Base-by-base conservation (phyloP, 2,888 invertebrate species). In the Drosophila borborema region DNA sequence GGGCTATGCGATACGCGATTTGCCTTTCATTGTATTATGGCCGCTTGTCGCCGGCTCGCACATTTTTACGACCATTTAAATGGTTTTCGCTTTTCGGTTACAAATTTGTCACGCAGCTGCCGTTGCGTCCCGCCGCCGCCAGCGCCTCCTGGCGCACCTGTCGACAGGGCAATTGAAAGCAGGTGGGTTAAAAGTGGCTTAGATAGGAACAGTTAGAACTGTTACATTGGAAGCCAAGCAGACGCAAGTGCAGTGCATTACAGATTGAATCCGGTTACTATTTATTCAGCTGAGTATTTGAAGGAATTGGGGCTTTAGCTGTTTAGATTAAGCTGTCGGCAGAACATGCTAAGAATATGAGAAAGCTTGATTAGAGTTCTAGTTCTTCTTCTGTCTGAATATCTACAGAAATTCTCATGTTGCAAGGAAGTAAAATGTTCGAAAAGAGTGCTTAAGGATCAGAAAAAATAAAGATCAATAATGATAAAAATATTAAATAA, bases 1-100 rank as follows among this genome's bases (percentile, higher is more conserved):
- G 7, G n/a, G 46, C 70, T 58, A 60, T 71, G 69, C 78, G 75
- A 68, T 60, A 60, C 81, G 69, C 78, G 75, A 68, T 68, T 74
- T 70, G 75, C 79, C 76, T 80, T 76, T 77, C 89, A 88, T 79
- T 66, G 67, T 77, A 76, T 85, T 87, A 77, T 71, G 75, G 80
- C 79, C 81, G 78, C 82, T 75, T 85, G 90, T 86, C 89, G 71
- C 64, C 74, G 69, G 6, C 28, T 28, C 77, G 72, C 77, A 76
- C 84, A 83, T 89, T 87, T 90, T 89, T 86, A 87, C 87, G 84
- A 81, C 87, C 78, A 80, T 87, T 90, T 87, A 89, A 87, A 87
- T 90, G 87, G 77, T 74, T 89, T 83, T 80, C 77, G 77, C 82
- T 64, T 77, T 85, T 76, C 75, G 72, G 69, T 70, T 77, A 73